phyloP scores from a whole-genome alignment of 2,113 vertebrate species.

The Sceloporus tristichus region DNA sequence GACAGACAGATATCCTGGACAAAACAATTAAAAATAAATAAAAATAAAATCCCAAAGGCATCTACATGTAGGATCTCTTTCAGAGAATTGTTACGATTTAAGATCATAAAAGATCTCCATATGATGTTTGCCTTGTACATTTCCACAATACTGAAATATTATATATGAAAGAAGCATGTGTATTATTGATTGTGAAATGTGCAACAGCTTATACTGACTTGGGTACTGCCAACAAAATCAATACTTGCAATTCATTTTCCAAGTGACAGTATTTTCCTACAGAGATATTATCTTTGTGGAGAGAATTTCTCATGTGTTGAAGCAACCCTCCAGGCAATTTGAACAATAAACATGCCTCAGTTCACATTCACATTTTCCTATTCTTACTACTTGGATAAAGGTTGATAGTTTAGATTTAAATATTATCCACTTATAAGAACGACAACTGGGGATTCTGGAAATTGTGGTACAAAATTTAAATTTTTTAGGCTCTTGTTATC shows the following conservation, averaged over 20 bases:
- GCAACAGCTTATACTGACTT: not conserved
- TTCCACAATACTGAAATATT: not conserved
- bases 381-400: not conserved
- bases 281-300: not conserved
- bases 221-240: not conserved
- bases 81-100: not conserved
- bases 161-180: not conserved
- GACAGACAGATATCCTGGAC: not conserved
- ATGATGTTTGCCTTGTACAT: not conserved
- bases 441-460: too few relatives aligned
- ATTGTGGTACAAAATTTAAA: too few relatives aligned
- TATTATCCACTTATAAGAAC: not conserved
- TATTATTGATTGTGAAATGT: not conserved
- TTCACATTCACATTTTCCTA: not conserved
- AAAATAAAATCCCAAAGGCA: not conserved
- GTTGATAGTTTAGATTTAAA: not conserved
- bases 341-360: not conserved
- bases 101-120: not conserved
- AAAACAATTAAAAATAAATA: not conserved
- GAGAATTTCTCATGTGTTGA: not conserved
- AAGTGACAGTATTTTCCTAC: not conserved
- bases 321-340: not conserved
- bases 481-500: not conserved
- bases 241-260: not conserved
- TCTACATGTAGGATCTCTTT: not conserved